Percentiles rank a stretch among this genome's conserved stretches.
These are phyloP conservation scores for Mantis religiosa DNA, from an alignment of 2,888 invertebrate species.

Conservation along the genomic window DNA sequence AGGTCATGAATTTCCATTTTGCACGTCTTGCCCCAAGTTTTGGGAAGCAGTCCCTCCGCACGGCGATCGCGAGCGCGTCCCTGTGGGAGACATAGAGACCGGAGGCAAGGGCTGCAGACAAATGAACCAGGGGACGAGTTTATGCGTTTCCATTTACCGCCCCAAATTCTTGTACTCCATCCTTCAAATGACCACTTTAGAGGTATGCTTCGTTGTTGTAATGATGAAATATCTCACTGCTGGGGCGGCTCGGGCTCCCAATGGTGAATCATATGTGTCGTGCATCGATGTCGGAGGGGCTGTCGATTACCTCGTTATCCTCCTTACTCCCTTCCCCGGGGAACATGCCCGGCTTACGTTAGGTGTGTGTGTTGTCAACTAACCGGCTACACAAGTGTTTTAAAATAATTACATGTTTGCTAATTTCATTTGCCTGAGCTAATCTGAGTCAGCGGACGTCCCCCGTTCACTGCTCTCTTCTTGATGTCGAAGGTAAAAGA, in stretches of 20 bases:
- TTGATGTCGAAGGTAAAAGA: too few species aligned
- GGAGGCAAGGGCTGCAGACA: conserved; percentile 16
- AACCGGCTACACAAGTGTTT: neutral
- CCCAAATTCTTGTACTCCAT: conserved; percentile 31
- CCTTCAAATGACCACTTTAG: conserved; percentile 52
- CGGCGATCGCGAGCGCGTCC: neutral
- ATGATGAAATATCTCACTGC: conserved; percentile 51
- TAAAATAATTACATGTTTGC: neutral
- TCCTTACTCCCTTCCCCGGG: neutral
- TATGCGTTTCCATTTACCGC: conserved; percentile 32
- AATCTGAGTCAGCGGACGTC: neutral
- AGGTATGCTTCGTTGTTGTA: conserved; percentile 45
- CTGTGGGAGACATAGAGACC: conserved; percentile 2
- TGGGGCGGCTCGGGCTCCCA: conserved; percentile 40
- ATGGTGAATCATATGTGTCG: conserved; percentile 46
- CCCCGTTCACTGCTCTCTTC: too few species aligned
- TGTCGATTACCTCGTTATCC: conserved; percentile 30
- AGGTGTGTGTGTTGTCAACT: neutral
- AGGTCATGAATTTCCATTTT: neutral
- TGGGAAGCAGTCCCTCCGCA: neutral
- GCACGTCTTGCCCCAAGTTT: neutral
- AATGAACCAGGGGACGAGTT: conserved; percentile 31
- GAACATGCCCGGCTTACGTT: neutral
- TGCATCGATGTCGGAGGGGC: conserved; percentile 19
- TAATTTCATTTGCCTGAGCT: neutral